A percentile compares a stretch with the other conserved stretches of the same genome.
phyloP scores from a whole-genome alignment of 2,888 invertebrate species.

The Drosophila dives region DNA sequence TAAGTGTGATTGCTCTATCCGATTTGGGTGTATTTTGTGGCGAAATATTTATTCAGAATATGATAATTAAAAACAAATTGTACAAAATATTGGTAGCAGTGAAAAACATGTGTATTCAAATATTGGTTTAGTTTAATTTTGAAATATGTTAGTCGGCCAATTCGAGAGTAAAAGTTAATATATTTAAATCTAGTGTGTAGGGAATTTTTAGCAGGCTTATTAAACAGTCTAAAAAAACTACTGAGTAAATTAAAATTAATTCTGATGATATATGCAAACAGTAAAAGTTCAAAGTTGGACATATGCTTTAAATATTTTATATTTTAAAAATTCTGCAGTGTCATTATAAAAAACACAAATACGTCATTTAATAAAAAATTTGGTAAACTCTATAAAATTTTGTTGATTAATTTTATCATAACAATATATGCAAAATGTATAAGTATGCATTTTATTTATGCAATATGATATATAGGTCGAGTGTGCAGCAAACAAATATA shows the following conservation, averaged over 20 bases:
- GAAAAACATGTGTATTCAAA: background rate
- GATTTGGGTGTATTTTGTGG: background rate
- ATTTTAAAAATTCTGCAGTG: background rate
- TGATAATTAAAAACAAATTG: background rate
- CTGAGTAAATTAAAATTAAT: background rate
- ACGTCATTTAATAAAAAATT: background rate
- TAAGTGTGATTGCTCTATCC: background rate
- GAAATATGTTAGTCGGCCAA: background rate
- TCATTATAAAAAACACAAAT: background rate
- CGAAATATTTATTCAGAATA: background rate
- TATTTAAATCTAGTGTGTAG: background rate
- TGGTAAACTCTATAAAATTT: conserved; percentile 11
- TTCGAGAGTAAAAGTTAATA: background rate
- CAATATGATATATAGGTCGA: conserved; percentile 53
- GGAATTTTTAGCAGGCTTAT: background rate
- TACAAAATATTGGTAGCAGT: background rate
- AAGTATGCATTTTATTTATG: conserved; percentile 8
- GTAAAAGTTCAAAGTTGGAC: background rate
- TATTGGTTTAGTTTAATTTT: background rate
- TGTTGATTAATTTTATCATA: conserved; percentile 20
- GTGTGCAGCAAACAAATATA: conserved; percentile 39
- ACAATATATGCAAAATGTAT: conserved; percentile 27
- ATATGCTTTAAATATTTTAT: background rate
- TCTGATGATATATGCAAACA: background rate
- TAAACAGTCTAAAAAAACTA: background rate